A percentile compares a stretch with the other conserved stretches of the same genome.
phyloP scores from a whole-genome alignment of 2,113 vertebrate genomes.

The Sphyrna mokarran region DNA sequence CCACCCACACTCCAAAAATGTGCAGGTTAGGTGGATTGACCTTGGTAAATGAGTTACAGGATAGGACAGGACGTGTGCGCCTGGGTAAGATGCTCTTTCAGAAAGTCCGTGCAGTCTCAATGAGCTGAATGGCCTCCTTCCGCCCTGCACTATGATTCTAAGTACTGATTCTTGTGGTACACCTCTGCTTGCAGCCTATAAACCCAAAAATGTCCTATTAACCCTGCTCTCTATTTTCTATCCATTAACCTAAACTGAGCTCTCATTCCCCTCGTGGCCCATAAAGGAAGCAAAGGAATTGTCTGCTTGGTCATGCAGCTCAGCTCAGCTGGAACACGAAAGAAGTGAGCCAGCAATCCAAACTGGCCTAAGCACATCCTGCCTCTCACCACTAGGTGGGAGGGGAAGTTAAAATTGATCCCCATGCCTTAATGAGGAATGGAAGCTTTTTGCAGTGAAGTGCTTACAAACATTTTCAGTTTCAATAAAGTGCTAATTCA shows the following conservation, averaged over 20 bases:
- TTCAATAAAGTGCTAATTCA: neutral
- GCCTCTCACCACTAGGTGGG: neutral
- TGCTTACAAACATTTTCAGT: neutral
- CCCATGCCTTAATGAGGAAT: neutral
- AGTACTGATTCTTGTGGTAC: too few relatives aligned
- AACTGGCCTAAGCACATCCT: neutral
- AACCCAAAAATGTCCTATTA: neutral
- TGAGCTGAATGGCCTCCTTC: too few relatives aligned
- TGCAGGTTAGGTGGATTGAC: too few relatives aligned
- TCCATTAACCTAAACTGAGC: neutral
- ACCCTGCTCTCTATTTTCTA: neutral
- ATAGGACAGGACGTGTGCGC: too few relatives aligned
- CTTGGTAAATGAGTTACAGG: too few relatives aligned
- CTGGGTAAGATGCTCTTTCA: too few relatives aligned
- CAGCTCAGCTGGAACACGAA: neutral
- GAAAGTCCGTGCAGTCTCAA: too few relatives aligned
- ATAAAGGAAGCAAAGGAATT: neutral
- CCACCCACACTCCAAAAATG: too few relatives aligned
- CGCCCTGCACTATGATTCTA: too few relatives aligned
- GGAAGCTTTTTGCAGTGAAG: neutral
- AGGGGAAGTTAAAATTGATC: neutral
- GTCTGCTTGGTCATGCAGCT: neutral
- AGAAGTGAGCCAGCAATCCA: neutral
- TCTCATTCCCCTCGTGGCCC: too few relatives aligned
- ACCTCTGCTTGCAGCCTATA: too few relatives aligned